Evolutionary conservation across 2,888 invertebrate species (phyloP), one percentile per base, ranked within the genome.

Genomic region (Chymomyza caudatula): DNA sequence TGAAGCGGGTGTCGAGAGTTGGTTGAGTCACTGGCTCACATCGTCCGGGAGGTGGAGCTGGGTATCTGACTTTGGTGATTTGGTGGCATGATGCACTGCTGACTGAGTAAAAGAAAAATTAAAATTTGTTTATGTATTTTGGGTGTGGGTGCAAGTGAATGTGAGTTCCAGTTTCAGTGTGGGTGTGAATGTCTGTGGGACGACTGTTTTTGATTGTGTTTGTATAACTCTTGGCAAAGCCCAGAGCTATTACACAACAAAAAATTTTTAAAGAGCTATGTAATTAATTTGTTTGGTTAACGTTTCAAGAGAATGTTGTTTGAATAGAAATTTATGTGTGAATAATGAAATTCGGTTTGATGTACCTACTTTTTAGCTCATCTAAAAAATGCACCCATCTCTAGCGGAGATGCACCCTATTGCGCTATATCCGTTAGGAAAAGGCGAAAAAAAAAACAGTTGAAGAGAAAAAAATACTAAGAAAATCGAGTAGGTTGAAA

Each of bases 1-100:
- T 77, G 78, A 83, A 85, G 69, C 69, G 75, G 63, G 67, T 77
- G 80, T 69, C 65, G 70, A 79, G 70, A 68, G 49, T 54, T 57
- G 67, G 49, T 54, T 57, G 67, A 51, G 58, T 67, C 63, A 73
- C 23, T 67, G 37, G 44, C 29, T 37, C 29, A 8, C 11, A 2
- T 2, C 29, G 29, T 11, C 3, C 17, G n/a, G 29, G 53, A 47
- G 55, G n/a, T 43, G 19, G 58, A 13, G 20, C 37, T 8, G 17
- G 44, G 57, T 29, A 49, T 58, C 47, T 58, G 25, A 47, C 29
- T 49, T 22, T 19, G 19, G 17, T 23, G 49, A 47, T 58, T 58
- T 60, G 8, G 17, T 23, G 58, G 49, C 29, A 37, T 47, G 47
- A 15, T 22, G 37, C 20, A 29, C 53, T 44, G 60, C 25, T 53